Evolutionary conservation across 2,113 vertebrate genomes (phyloP), one percentile per base, ranked within the genome.

Genomic region (Heteronetta atricapilla): DNA sequence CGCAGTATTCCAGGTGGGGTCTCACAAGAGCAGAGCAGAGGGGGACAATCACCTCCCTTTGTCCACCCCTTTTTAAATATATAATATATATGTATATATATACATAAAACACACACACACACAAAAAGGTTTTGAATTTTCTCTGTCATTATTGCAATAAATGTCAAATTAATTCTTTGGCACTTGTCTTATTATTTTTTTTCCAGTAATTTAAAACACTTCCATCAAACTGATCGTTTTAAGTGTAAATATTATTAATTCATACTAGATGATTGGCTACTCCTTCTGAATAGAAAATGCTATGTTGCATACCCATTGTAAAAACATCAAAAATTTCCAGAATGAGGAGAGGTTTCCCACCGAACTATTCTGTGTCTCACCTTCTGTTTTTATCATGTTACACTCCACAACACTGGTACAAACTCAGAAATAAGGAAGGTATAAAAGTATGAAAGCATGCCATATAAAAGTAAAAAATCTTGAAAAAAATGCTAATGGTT

Each of bases 191-290:
- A 74, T 91, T 48, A 31, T 62, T 68, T 7, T 56, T 22, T 73
- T 92, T 63, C 84, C 80, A 73, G 28, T 28, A 59, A 73, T 73
- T 80, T 74, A 89, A 83, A 88, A n/a, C 1, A 86, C 13, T 94
- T 74, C 58, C 44, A 95, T 70, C 56, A 44, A 83, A 92, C 29
- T 8, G 33, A 14, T 82, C 8, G 86, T 88, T 86, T 94, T 80
- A 86, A 95, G 89, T 94, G 60, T 25, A 96, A 96, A 92, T 95
- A 70, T 9, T 80, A 72, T 42, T 11, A 52, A 75, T 93, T 92
- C 84, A 90, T 94, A 83, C 25, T 42, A 86, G 52, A 86, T 87
- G 72, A 90, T 46, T 81, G 10, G 50, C 17, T 91, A 67, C 36
- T 23, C 56, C 78, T 64, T 85, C 74, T 50, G 38, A 44, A 83